Evolutionary conservation across 2,888 invertebrate genomes (phyloP).

Genomic region (Automeris io): DNA sequence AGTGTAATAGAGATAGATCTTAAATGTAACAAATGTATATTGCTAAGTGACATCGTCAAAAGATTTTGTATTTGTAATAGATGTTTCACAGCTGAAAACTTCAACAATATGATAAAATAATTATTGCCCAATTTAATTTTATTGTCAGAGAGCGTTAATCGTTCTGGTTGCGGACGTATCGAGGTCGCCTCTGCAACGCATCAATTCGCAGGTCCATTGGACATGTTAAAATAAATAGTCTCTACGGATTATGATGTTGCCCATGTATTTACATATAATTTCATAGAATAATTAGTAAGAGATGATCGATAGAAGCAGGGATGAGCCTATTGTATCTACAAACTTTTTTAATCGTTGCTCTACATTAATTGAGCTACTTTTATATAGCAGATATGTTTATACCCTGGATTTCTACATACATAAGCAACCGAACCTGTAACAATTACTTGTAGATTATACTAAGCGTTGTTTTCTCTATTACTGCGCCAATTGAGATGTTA

Average conservation of each 20-base stretch:
- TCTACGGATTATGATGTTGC: conserved; percentile 43
- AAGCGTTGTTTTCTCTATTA: no score
- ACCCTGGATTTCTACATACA: no score
- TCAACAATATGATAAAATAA: conserved; percentile 5
- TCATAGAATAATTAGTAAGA: conserved; percentile 12
- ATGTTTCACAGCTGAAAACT: not conserved
- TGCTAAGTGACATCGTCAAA: not conserved
- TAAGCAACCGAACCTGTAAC: no score
- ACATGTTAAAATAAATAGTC: conserved; percentile 53
- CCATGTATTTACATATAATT: conserved; percentile 23
- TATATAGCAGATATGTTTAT: no score
- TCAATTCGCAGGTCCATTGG: conserved; percentile 45
- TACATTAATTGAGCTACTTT: no score
- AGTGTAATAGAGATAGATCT: no score
- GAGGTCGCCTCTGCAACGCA: conserved; percentile 43
- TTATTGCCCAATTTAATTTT: conserved; percentile 9
- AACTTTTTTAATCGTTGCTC: no score
- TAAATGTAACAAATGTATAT: not conserved
- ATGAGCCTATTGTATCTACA: no score
- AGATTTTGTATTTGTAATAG: not conserved
- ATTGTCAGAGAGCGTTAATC: conserved; percentile 20
- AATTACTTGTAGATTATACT: no score
- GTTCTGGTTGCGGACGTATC: conserved; percentile 15
- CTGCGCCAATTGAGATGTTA: no score
- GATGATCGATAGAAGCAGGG: conserved; percentile 11